Percentiles rank a stretch among this genome's conserved stretches.
Evolutionary conservation across 1,140 invertebrate species (phyloP).

Genomic region (Lepidurus arcticus): DNA sequence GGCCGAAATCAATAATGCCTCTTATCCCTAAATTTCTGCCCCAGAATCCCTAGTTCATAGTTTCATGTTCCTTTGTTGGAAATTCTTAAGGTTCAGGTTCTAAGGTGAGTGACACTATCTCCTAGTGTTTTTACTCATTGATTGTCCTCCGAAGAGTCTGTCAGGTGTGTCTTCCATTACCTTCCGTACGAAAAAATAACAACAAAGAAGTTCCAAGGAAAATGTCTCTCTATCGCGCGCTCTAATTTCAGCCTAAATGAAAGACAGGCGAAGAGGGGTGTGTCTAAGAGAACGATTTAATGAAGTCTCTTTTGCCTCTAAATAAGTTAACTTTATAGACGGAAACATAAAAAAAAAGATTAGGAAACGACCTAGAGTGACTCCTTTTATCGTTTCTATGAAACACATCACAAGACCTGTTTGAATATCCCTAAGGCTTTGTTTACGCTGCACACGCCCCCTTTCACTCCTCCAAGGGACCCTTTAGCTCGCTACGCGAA

Average conservation of each 20-base stretch:
- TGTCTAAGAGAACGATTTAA: too few species aligned
- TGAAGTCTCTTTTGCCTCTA: neutral
- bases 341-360: neutral
- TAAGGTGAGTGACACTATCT: too few species aligned
- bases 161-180: too few species aligned
- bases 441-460: neutral
- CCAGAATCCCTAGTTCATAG: neutral
- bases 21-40: neutral
- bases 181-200: too few species aligned
- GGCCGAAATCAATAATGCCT: neutral
- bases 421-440: slow-evolving; percentile 11
- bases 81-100: too few species aligned
- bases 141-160: too few species aligned
- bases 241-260: too few species aligned
- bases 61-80: neutral
- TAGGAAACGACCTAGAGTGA: neutral
- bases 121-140: too few species aligned
- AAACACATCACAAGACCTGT: slow-evolving; percentile 12
- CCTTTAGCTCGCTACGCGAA: neutral
- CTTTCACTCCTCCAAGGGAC: neutral
- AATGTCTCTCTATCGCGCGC: too few species aligned
- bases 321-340: neutral
- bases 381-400: neutral
- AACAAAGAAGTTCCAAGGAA: too few species aligned
- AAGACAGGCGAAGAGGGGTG: too few species aligned